Percentiles rank a stretch among this genome's conserved stretches.
Evolutionary conservation across 2,113 vertebrate genomes (phyloP).

Genomic region (Spilogale gracilis): DNA sequence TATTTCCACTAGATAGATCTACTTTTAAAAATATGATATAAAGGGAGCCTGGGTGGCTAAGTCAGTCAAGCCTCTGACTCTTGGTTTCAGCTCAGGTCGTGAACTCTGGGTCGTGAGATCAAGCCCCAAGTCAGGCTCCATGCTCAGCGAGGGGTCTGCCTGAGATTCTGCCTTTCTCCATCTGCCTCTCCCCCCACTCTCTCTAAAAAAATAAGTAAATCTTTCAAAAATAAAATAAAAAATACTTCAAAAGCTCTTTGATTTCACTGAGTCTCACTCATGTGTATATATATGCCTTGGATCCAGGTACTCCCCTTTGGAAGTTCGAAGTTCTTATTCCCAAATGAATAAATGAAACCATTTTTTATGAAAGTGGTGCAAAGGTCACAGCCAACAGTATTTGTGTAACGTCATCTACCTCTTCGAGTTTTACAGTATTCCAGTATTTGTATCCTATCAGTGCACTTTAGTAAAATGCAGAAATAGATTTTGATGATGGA

Average conservation of each 20-base stretch:
- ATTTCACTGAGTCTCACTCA: background rate
- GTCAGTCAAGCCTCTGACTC: background rate
- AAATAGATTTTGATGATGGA: background rate
- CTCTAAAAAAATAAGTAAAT: background rate
- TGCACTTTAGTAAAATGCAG: background rate
- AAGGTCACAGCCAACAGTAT: background rate
- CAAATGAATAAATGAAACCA: background rate
- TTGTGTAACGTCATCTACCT: background rate
- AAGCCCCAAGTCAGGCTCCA: background rate
- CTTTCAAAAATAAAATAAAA: background rate
- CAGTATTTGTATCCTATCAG: background rate
- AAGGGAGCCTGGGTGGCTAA: background rate
- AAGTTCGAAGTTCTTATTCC: background rate
- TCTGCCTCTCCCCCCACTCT: background rate
- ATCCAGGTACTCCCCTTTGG: background rate
- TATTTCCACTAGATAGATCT: background rate
- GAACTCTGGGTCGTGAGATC: background rate
- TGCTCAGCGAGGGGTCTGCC: background rate
- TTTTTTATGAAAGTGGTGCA: background rate
- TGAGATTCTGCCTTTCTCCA: background rate
- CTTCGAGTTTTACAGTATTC: background rate
- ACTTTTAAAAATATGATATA: background rate
- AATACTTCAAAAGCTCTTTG: background rate
- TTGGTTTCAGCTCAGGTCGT: background rate
- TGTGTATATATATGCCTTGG: rapidly evolving